These are phyloP conservation scores for Chrysodeixis includens DNA, from an alignment of 2,888 invertebrate genomes.

Conservation along the genomic window DNA sequence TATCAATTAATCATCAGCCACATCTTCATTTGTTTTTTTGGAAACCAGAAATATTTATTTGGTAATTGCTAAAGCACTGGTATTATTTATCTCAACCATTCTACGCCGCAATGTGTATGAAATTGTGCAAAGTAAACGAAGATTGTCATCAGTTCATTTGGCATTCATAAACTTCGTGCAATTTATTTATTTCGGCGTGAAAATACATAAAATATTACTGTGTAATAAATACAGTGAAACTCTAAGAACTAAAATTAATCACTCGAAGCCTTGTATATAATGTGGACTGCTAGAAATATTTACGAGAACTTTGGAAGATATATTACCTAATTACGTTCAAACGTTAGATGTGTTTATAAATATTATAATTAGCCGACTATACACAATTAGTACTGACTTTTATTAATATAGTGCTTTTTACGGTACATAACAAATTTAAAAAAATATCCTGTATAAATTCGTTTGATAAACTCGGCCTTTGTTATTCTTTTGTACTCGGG, in stretches of 20 bases:
- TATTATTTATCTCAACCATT: too few species aligned
- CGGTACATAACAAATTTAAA: neutral
- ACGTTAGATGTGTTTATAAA: slow-evolving; percentile 27
- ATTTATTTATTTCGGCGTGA: neutral
- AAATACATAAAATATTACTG: slow-evolving; percentile 21
- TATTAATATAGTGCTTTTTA: neutral
- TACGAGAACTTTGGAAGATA: slow-evolving; percentile 26
- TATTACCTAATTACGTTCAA: slow-evolving; percentile 31
- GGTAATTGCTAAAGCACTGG: too few species aligned
- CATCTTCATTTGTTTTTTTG: too few species aligned
- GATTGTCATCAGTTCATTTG: neutral
- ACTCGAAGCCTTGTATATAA: slow-evolving; percentile 15
- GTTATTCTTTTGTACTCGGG: too few species aligned
- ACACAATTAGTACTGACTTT: slow-evolving; percentile 6
- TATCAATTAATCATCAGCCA: too few species aligned
- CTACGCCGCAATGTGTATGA: too few species aligned
- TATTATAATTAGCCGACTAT: slow-evolving; percentile 13
- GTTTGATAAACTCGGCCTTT: too few species aligned
- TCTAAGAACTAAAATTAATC: slow-evolving; percentile 29
- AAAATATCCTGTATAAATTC: neutral
- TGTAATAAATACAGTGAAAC: slow-evolving; percentile 13
- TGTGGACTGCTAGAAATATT: slow-evolving; percentile 40
- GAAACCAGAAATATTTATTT: too few species aligned
- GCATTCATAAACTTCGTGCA: neutral
- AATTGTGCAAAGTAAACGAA: neutral